Percentiles rank a stretch among this genome's conserved stretches.
These are phyloP conservation scores for Enoplosus armatus DNA, from an alignment of 2,797 vertebrate genomes.

Conservation along the genomic window DNA sequence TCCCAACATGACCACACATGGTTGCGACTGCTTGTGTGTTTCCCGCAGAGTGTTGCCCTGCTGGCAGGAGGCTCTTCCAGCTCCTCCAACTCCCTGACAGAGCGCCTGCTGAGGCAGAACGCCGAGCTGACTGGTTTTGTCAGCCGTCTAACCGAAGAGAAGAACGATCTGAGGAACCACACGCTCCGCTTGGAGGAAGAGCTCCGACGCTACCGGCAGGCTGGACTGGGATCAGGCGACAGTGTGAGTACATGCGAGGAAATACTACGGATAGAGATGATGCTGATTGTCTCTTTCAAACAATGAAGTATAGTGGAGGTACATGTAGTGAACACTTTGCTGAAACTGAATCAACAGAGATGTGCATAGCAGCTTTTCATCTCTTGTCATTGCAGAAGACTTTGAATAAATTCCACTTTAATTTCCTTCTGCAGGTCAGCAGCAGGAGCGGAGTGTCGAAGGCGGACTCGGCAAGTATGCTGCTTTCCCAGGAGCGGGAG, in stretches of 20 bases:
- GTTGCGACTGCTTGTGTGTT: conserved; percentile 38
- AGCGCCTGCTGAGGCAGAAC: conserved; percentile 94
- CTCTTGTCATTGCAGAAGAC: not conserved
- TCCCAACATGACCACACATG: not conserved
- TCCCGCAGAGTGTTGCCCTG: conserved; percentile 78
- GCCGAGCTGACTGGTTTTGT: conserved; percentile 95
- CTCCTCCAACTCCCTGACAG: conserved; percentile 87
- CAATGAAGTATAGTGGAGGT: not conserved
- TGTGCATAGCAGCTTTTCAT: fast-evolving
- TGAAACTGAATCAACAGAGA: no score
- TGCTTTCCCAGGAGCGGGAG: conserved; percentile 90
- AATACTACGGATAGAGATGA: not conserved
- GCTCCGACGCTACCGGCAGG: conserved; percentile 84
- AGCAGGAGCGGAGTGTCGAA: conserved; percentile 69
- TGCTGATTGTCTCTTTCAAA: not conserved
- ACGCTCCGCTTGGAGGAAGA: conserved; percentile 92
- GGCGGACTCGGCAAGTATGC: conserved; percentile 74
- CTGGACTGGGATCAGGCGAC: conserved; percentile 71
- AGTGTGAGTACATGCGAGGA: conserved; percentile 62
- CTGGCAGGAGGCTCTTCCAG: conserved; percentile 81
- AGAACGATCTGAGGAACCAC: conserved; percentile 94
- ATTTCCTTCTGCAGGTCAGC: conserved; percentile 63
- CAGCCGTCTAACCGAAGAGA: conserved; percentile 94
- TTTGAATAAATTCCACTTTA: not conserved
- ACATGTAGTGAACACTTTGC: no score